Conservation (phyloP, 2,797 vertebrate species). For the Amniataba percoides region DNA sequence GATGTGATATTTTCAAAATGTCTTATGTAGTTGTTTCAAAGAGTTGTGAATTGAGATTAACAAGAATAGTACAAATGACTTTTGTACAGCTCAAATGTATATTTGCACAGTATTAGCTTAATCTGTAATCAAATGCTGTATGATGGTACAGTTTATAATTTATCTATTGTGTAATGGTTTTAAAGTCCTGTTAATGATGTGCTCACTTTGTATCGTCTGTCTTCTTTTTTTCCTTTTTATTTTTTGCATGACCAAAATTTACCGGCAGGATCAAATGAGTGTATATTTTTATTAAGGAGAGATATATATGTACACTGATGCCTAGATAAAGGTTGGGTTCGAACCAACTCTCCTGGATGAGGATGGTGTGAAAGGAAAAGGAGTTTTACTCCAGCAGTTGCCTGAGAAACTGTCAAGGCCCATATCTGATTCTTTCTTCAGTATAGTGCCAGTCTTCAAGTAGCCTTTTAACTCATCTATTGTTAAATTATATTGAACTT, state of each 20-base stretch:
- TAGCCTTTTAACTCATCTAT: conserved; percentile 83
- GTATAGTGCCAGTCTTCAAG: conserved; percentile 89
- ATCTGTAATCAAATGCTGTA: conserved; percentile 78
- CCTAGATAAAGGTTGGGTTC: conserved; percentile 72
- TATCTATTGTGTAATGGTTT: conserved; percentile 72
- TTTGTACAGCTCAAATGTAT: conserved; percentile 83
- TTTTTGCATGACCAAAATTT: conserved; percentile 86
- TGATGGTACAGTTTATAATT: conserved; percentile 77
- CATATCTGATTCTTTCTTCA: conserved; percentile 84
- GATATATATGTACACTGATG: conserved; percentile 72
- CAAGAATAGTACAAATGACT: conserved; percentile 75
- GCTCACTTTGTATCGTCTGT: conserved; percentile 63
- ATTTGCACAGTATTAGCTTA: conserved; percentile 88
- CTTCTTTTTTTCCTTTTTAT: conserved; percentile 59
- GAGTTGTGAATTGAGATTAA: conserved; percentile 75
- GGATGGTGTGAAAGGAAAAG: conserved; percentile 25
- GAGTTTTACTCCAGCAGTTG: conserved; percentile 67
- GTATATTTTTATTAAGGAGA: conserved; percentile 79
- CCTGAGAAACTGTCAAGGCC: conserved; percentile 77
- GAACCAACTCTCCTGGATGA: conserved; percentile 50
- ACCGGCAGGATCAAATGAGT: conserved; percentile 68
- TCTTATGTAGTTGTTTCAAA: conserved; percentile 71
- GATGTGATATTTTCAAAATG: conserved; percentile 78
- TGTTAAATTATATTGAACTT: conserved; percentile 86
- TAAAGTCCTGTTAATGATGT: conserved; percentile 75